Conservation (phyloP, 2,888 invertebrate genomes). For the Ephialtes manifestator region DNA sequence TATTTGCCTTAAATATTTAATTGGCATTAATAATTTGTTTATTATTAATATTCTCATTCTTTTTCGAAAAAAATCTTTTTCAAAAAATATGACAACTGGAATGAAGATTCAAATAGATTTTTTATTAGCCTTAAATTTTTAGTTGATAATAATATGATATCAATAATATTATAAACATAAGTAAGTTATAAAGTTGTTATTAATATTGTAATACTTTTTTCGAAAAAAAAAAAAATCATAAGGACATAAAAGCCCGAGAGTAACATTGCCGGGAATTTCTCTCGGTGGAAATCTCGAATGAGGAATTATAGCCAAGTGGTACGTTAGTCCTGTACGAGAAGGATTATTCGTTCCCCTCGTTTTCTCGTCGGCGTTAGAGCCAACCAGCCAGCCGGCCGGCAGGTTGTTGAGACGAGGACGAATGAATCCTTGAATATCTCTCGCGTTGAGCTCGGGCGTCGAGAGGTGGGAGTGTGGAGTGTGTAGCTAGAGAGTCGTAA, state of each 20-base stretch:
- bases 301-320: slow-evolving; percentile 47
- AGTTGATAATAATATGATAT: too few species aligned
- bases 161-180: too few species aligned
- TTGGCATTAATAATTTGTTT: too few species aligned
- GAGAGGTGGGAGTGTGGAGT: slow-evolving; percentile 48
- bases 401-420: slow-evolving; percentile 68
- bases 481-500: slow-evolving; percentile 25
- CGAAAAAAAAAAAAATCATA: slow-evolving; percentile 8
- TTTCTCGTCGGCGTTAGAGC: slow-evolving; percentile 34
- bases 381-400: slow-evolving; percentile 23
- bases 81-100: too few species aligned
- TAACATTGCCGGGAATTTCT: slow-evolving; percentile 52
- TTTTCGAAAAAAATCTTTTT: too few species aligned
- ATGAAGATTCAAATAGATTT: too few species aligned
- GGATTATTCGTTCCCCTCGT: slow-evolving; percentile 61
- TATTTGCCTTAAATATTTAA: too few species aligned
- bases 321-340: slow-evolving; percentile 15
- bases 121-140: too few species aligned
- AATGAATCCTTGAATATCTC: slow-evolving; percentile 66
- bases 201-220: neutral
- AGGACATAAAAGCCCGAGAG: slow-evolving; percentile 1
- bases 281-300: slow-evolving; percentile 33
- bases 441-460: slow-evolving; percentile 35
- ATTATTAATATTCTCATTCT: too few species aligned
- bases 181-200: too few species aligned